Base-by-base conservation (phyloP, 2,888 invertebrate genomes). In the Thereva unica region DNA sequence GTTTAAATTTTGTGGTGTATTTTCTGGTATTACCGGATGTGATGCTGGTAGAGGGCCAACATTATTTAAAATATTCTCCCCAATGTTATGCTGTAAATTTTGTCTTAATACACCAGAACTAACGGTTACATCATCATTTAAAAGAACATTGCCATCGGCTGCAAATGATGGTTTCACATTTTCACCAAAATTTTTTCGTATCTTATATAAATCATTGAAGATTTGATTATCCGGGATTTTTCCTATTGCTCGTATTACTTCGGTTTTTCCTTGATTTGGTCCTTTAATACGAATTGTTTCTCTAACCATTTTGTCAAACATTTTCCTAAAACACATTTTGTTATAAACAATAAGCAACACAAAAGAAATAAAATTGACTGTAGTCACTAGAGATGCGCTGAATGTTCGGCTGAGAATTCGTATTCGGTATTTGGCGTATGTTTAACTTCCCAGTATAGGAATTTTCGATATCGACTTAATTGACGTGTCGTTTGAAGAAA, bases 181-280 rank as follows among this genome's bases (percentile, higher is more conserved):
- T 35, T 61, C 12, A 38, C 67, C 67, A n/a, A 68, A 37, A 42
- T 66, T 38, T 38, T 61, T 64, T 40, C 72, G 72, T 7, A 72
- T 55, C 71, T 76, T 78, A 64, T 75, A 73, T 5, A 79, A 70
- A 72, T 80, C 79, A 65, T 78, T 78, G 5, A 79, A 74, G 64
- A 77, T 75, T 67, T 78, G 76, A 3, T 74, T 74, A 7, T 75
- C 74, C 0, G 78, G 78, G 66, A 78, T 75, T 64, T 77, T 77
- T 64, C 76, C 77, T 3, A 76, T 73, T 44, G 73, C 73, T 3
- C 80, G 78, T 64, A 80, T 76, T 1, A 79, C 72, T 70, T 78
- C 78, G 7, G 73, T 69, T 69, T 74, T 76, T 7, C 76, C 78
- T 9, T 65, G 70, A 0, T 69, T 57, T 1, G 56, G 67, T 9